phyloP scores from a whole-genome alignment of 1,140 invertebrate genomes.

The Cherax destructor region DNA sequence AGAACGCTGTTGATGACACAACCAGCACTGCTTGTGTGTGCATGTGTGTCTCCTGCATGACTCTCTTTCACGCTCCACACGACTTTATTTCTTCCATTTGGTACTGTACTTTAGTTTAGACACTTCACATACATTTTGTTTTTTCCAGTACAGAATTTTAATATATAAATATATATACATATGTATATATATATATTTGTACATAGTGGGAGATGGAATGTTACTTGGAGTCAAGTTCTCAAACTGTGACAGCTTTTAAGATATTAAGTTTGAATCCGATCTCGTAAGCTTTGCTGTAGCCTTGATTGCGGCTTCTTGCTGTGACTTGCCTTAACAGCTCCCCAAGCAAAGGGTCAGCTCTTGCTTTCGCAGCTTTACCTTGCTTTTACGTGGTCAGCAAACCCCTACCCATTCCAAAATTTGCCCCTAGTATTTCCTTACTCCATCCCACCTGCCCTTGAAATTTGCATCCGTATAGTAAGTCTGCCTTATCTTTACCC shows the following conservation, averaged over 20 bases:
- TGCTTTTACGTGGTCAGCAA: background rate
- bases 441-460: background rate
- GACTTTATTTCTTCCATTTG: background rate
- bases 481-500: background rate
- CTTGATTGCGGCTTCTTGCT: conserved; percentile 7
- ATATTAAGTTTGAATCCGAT: background rate
- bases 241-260: background rate
- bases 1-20: background rate
- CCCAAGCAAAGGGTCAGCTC: background rate
- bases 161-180: background rate
- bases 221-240: background rate
- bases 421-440: background rate
- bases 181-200: background rate
- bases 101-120: conserved; percentile 8
- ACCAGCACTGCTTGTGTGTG: conserved; percentile 13
- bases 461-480: conserved; percentile 24
- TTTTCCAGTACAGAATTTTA: background rate
- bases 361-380: background rate
- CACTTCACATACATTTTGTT: background rate
- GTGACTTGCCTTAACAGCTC: background rate
- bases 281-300: background rate
- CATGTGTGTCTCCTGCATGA: conserved; percentile 11
- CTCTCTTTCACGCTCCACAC: background rate
- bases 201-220: background rate
- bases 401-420: background rate